Evolutionary conservation across 2,888 invertebrate genomes (phyloP), one percentile per base, ranked within the genome.

Genomic region (Pyrocoelia pectoralis): DNA sequence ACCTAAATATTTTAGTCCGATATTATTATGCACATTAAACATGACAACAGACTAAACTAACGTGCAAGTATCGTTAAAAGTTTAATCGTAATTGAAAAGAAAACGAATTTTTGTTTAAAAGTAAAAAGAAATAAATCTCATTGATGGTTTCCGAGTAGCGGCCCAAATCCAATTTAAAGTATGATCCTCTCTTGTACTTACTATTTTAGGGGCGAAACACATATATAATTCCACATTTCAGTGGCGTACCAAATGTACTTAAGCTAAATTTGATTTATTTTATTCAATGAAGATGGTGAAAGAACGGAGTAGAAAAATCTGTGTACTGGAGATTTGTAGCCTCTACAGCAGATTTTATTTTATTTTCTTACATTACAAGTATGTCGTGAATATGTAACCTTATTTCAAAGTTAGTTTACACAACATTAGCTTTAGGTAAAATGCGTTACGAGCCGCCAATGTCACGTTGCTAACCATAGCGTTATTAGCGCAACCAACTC

Each of bases 401-500:
- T n/a, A n/a, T n/a, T n/a, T n/a, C n/a, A n/a, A n/a, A n/a, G n/a
- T n/a, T n/a, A n/a, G n/a, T n/a, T n/a, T n/a, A n/a, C n/a, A n/a
- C n/a, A n/a, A n/a, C n/a, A n/a, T n/a, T n/a, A n/a, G n/a, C 2
- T 4, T 33, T 33, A n/a, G 33, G 9, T 33, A 33, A 33, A 33
- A 33, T 24, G 8, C 8, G n/a, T 33, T 3, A 53, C 59, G 59
- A 53, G 40, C 13, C 52, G 40, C 49, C 48, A 54, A 53, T 59
- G 59, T 13, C 18, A n/a, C 4, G 9, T 17, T 2, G 43, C 28
- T n/a, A 48, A 48, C 46, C 15, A 41, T 48, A 58, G 46, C 40
- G 70, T 74, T 76, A 76, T 76, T 77, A 74, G 74, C 71, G 70
- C 73, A 76, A 76, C 77, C 76, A 73, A 77, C 74, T 76, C 75